Evolutionary conservation across 2,888 invertebrate species (phyloP), one percentile per base, ranked within the genome.

Genomic region (Drosophila neotestacea): DNA sequence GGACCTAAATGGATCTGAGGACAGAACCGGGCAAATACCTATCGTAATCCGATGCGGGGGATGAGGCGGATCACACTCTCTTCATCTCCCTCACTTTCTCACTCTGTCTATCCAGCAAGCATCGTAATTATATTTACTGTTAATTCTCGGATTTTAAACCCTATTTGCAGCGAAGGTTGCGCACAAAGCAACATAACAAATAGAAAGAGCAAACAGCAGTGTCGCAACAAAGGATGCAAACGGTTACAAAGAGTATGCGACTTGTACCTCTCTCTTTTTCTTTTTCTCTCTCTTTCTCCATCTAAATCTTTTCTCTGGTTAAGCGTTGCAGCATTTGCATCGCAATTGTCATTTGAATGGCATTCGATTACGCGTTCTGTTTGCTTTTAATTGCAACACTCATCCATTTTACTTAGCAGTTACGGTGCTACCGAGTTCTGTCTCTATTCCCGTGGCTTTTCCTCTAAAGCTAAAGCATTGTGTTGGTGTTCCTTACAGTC

Each of bases 71-170:
- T 30, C 22, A 10, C 27, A 34, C 22, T 42, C n/a, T 34, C 55
- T 55, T 7, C 3, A 32, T 42, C 7, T 55, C 9, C 4, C 42
- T 42, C 7, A 7, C 22, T 30, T 16, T 30, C 10, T 16, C 41
- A 5, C 54, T 32, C 11, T 6, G 6, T 41, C 13, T 22, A 10
- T 32, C n/a, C 28, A 36, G n/a, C 30, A 39, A 27, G 47, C 55
- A 51, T 47, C 65, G 77, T 86, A 86, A 85, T 85, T 85, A 86
- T 86, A 81, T 84, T 85, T 86, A 77, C 87, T 77, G 77, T 86
- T 86, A 84, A 75, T 68, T 77, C 70, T 32, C 51, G 28, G 46
- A 55, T 64, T 61, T 68, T 59, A 54, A 77, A 64, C 68, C 66
- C 68, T 62, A 71, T 78, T 78, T 65, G 55, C 47, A 58, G 59